A percentile compares a stretch with the other conserved stretches of the same genome.
Conservation (phyloP, 2,797 vertebrate species). For the Melanotaenia pygmaea region DNA sequence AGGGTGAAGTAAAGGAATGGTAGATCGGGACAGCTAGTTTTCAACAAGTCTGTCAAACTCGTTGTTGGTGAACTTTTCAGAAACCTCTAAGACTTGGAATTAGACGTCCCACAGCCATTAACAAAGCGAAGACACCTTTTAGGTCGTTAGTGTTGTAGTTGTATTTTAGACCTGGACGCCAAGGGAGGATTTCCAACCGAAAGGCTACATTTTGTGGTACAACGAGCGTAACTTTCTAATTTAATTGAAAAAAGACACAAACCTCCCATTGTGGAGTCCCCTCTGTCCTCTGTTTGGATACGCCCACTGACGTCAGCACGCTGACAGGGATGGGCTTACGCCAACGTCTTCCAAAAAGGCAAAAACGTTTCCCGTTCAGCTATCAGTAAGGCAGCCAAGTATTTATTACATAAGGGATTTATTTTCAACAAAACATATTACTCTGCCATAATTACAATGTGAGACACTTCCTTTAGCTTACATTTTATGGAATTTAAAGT, state of each 20-base stretch:
- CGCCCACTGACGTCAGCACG: slow-evolving; percentile 70
- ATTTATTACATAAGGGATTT: background rate
- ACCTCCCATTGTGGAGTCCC: slow-evolving; percentile 84
- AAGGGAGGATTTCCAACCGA: rapidly evolving
- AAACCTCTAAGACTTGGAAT: slow-evolving; percentile 12
- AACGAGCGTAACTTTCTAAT: background rate
- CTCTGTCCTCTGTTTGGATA: slow-evolving; percentile 72
- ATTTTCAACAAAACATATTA: background rate
- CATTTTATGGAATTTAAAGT: background rate
- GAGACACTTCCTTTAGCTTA: background rate
- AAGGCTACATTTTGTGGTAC: background rate
- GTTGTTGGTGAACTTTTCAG: slow-evolving; percentile 55
- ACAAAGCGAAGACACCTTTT: slow-evolving; percentile 1
- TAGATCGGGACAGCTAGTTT: background rate
- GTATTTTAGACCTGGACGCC: background rate
- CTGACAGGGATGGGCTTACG: slow-evolving; percentile 17
- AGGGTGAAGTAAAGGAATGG: background rate
- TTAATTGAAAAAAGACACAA: slow-evolving; percentile 61
- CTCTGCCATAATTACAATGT: background rate
- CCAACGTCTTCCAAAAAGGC: slow-evolving; percentile 16
- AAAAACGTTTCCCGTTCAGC: slow-evolving; percentile 22
- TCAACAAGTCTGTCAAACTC: background rate
- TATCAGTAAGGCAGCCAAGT: slow-evolving; percentile 18
- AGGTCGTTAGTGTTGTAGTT: background rate
- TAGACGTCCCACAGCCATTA: slow-evolving; percentile 15